These are phyloP conservation scores for Sesamia nonagrioides DNA, from an alignment of 1,140 invertebrate genomes.

Conservation along the genomic window DNA sequence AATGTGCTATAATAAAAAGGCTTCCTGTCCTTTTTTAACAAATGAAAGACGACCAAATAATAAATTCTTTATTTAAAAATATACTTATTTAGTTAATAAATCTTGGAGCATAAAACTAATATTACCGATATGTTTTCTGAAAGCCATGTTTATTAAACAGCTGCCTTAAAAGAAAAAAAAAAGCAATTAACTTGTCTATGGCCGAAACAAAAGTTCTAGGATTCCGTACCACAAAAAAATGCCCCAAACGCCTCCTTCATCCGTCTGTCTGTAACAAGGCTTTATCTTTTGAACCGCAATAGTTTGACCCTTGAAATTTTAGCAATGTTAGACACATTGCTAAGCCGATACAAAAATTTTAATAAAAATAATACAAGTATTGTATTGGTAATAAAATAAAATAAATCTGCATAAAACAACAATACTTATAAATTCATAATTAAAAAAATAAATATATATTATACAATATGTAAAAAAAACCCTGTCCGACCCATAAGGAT, in stretches of 20 bases:
- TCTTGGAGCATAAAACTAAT: background rate
- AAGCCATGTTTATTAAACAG: background rate
- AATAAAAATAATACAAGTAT: too few relatives aligned
- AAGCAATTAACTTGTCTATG: background rate
- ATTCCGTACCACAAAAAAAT: too few relatives aligned
- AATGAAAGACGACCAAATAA: slow-evolving; percentile 31
- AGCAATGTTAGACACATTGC: background rate
- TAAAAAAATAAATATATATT: too few relatives aligned
- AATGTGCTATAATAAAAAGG: slow-evolving; percentile 22
- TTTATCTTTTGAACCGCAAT: background rate
- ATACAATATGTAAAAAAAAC: too few relatives aligned
- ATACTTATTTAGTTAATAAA: slow-evolving; percentile 10
- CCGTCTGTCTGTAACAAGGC: background rate
- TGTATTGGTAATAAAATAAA: too few relatives aligned
- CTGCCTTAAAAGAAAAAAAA: background rate
- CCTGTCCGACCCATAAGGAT: too few relatives aligned
- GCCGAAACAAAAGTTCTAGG: background rate
- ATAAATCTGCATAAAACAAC: too few relatives aligned
- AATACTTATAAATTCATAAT: too few relatives aligned
- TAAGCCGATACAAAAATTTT: too few relatives aligned
- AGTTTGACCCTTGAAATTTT: too few relatives aligned
- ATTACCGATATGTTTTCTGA: background rate
- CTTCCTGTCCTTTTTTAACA: slow-evolving; percentile 14
- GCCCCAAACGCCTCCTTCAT: too few relatives aligned
- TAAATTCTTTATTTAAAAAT: slow-evolving; percentile 26